A percentile compares a stretch with the other conserved stretches of the same genome.
These are phyloP conservation scores for Alces alces DNA, from an alignment of 2,113 vertebrate genomes.

Conservation along the genomic window DNA sequence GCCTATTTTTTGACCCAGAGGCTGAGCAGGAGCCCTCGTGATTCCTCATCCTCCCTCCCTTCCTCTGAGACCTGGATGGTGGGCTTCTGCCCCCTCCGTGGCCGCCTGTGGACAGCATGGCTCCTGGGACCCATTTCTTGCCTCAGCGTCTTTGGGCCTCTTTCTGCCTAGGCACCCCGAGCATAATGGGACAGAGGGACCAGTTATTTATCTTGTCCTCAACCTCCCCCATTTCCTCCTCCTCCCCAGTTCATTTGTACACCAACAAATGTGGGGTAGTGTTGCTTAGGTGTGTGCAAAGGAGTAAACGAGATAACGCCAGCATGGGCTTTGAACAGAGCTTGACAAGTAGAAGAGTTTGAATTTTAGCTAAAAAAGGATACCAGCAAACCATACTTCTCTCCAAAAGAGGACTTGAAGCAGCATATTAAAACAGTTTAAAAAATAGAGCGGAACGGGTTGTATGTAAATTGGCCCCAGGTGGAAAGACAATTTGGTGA, in stretches of 20 bases:
- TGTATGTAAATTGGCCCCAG: background rate
- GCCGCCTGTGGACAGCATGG: background rate
- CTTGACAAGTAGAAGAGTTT: background rate
- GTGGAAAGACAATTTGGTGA: background rate
- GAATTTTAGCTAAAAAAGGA: background rate
- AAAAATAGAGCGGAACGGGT: background rate
- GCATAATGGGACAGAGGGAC: background rate
- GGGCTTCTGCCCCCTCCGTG: rapidly evolving
- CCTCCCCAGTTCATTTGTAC: background rate
- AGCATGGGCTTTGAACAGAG: background rate
- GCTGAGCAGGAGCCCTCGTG: background rate
- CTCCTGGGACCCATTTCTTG: background rate
- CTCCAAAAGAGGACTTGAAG: background rate
- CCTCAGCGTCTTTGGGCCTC: background rate
- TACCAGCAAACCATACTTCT: background rate
- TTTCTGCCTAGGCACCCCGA: background rate
- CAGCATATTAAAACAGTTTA: background rate
- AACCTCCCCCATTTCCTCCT: background rate
- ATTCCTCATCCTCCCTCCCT: background rate
- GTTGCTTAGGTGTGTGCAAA: background rate
- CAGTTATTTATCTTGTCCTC: background rate
- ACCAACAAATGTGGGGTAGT: background rate
- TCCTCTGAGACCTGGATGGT: background rate
- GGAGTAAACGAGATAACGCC: background rate
- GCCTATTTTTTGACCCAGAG: background rate